Base-by-base conservation (phyloP, 2,888 invertebrate genomes). In the Celastrina argiolus region DNA sequence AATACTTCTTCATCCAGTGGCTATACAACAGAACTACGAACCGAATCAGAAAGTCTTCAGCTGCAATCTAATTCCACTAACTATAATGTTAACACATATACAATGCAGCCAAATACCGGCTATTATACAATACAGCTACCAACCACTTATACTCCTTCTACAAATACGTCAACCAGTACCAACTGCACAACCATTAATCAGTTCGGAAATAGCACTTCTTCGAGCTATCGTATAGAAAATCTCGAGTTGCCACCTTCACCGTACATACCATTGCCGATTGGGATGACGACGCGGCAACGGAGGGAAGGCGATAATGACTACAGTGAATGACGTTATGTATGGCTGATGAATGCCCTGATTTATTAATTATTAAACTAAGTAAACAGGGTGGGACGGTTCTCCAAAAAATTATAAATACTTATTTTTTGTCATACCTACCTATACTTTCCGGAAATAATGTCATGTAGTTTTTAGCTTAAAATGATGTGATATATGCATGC, bases 11-110 rank as follows among this genome's bases (percentile, higher is more conserved):
- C 42, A 45, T 45, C 42, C 42, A 45, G 16, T 18, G 42, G 42
- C 42, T 45, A 45, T 45, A 45, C 42, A 45, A 45, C 42, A 45
- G 42, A 45, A 45, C 42, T 45, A 45, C 42, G 42, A 45, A 45
- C 42, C 18, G 42, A 45, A 45, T 45, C 42, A 45, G 42, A 45
- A 45, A 45, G 42, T 45, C 42, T 18, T 45, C 42, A 45, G 42
- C 42, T 45, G 18, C 42, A 45, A 45, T 45, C 42, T 45, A 45
- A 45, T 45, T 45, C 42, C 42, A 45, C 42, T 45, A 45, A 45
- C 18, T 45, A 16, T 41, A 41, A 41, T 41, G 41, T 41, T 45
- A 45, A 45, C 42, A 45, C 42, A 45, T 45, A 45, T 45, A 45
- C 16, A 16, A 45, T 45, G 42, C 42, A 45, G 42, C 16, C 42